Conservation (phyloP, 2,888 invertebrate genomes). For the Thereva nobilitata region DNA sequence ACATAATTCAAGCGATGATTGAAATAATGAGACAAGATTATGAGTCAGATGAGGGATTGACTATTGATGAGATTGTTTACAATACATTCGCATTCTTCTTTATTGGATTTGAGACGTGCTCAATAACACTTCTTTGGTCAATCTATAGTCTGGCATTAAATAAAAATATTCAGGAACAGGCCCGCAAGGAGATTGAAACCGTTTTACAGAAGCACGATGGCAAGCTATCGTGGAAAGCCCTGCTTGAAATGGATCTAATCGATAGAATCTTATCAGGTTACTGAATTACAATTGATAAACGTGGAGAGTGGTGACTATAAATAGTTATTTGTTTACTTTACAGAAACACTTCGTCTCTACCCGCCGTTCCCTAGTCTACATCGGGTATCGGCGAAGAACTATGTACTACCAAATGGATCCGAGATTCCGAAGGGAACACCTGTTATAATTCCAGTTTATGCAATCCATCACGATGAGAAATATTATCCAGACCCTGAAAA, state of each 20-base stretch:
- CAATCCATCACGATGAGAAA: conserved; percentile 52
- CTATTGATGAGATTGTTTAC: conserved; percentile 56
- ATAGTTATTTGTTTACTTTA: not conserved
- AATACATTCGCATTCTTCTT: conserved; percentile 60
- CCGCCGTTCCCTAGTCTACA: conserved; percentile 38
- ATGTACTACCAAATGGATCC: conserved; percentile 45
- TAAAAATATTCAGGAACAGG: conserved; percentile 54
- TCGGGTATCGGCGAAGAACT: conserved; percentile 28
- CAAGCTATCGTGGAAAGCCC: conserved; percentile 53
- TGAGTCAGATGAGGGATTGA: conserved; percentile 34
- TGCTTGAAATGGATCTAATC: conserved; percentile 55
- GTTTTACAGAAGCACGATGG: conserved; percentile 50
- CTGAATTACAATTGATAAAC: not conserved
- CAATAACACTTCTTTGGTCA: conserved; percentile 54
- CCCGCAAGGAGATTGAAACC: conserved; percentile 53
- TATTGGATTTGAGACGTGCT: conserved; percentile 60
- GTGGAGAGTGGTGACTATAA: too few relatives aligned
- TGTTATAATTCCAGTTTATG: conserved; percentile 47
- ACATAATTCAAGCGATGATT: conserved; percentile 42
- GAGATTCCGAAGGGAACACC: conserved; percentile 46
- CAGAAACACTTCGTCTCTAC: conserved; percentile 41
- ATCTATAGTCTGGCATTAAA: conserved; percentile 58
- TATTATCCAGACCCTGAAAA: conserved; percentile 52
- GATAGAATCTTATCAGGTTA: conserved; percentile 55
- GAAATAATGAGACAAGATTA: conserved; percentile 38